Percentiles rank a stretch among this genome's conserved stretches.
Evolutionary conservation across 1,140 invertebrate species (phyloP).

Genomic region (Bombyx mandarina): DNA sequence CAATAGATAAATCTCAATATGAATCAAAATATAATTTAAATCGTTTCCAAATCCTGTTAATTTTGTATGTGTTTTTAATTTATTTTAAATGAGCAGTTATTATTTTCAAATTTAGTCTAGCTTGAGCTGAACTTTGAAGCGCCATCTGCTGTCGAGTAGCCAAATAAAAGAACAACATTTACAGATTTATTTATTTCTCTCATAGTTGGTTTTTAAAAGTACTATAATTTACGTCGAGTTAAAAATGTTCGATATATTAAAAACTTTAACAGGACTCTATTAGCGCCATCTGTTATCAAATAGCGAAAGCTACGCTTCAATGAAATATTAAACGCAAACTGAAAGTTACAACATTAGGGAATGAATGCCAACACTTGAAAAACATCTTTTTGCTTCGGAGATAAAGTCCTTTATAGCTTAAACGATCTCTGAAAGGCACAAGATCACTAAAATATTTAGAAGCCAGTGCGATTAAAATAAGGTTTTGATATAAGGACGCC

Average conservation of each 20-base stretch:
- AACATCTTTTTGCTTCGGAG: slow-evolving; percentile 11
- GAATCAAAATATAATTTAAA: too few relatives aligned
- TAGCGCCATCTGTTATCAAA: slow-evolving; percentile 30
- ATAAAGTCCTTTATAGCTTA: slow-evolving; percentile 22
- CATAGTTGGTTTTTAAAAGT: not conserved
- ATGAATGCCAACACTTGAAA: slow-evolving; percentile 20
- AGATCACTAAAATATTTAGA: slow-evolving; percentile 46
- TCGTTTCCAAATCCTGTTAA: too few relatives aligned
- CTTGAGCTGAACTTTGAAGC: not conserved
- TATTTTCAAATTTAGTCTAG: too few relatives aligned
- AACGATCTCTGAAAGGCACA: slow-evolving; percentile 24
- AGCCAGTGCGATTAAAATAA: slow-evolving; percentile 16
- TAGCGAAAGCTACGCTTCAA: slow-evolving; percentile 17
- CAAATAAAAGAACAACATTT: slow-evolving; percentile 6
- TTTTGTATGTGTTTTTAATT: too few relatives aligned
- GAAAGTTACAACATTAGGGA: slow-evolving; percentile 47
- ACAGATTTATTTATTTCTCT: not conserved
- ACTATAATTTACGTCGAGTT: not conserved
- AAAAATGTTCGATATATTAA: not conserved
- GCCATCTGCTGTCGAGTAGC: slow-evolving; percentile 42
- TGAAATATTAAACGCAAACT: slow-evolving; percentile 45
- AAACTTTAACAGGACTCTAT: not conserved
- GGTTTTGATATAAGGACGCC: slow-evolving; percentile 29
- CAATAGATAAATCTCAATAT: too few relatives aligned
- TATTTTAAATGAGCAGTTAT: too few relatives aligned